Evolutionary conservation across 92 coral and sea anemone genomes (phyloP), one percentile per base, ranked within the genome.

Genomic region (Palythoa grandiflora): DNA sequence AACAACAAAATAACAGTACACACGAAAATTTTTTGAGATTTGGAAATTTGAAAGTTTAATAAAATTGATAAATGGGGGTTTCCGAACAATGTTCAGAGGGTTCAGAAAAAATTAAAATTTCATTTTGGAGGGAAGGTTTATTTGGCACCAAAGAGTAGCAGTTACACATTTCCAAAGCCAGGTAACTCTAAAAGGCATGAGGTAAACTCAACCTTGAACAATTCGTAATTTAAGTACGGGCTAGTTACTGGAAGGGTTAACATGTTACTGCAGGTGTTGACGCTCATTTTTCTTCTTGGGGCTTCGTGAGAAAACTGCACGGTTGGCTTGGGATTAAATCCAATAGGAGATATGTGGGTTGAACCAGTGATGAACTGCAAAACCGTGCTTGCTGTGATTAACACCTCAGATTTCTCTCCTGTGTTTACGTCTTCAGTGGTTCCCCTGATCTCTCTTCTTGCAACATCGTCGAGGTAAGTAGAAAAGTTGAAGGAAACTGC

Each of bases 331-430:
- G 80, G 89, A 79, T 84, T 71, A 53, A 84, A 89, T 84, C 71
- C 90, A 53, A 83, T 78, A 53, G 94, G 92, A 81, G 91, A 85
- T 50, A 90, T 71, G 14, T 81, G 86, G 40, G 35, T 44, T 73
- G 90, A 70, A 85, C 84, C 90, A 53, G 90, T 87, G 44, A 90
- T 80, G 61, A 90, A 90, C 90, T 90, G 87, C 83, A 87, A 86
- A 66, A 90, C 90, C 80, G 71, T 81, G 81, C 75, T 51, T 79
- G 86, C 83, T 76, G 94, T 88, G 53, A 88, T 78, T 0, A 75
- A 73, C 38, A 88, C 76, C 17, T 83, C 80, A 70, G 89, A 88
- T 77, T 88, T 86, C 59, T 84, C 78, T n/a, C 77, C 87, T 20
- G 91, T 91, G 79, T 86, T 53, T 47, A 91, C 53, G 79, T 91